phyloP scores from a whole-genome alignment of 2,888 invertebrate species.

The Leptarthrus brevirostris region DNA sequence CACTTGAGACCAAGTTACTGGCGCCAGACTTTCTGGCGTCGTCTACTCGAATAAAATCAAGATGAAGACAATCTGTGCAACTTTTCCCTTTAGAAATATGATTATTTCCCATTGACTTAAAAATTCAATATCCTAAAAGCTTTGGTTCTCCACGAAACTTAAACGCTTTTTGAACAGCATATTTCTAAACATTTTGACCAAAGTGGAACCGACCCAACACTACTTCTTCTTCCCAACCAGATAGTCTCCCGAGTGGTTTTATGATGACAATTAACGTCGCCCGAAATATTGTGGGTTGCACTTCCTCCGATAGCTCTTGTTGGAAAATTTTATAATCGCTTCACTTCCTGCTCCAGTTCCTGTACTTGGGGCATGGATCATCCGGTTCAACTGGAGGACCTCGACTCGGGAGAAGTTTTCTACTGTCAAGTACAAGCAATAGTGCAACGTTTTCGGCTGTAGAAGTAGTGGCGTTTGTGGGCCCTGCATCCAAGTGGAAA shows the following conservation, averaged over 20 bases:
- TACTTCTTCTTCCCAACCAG: background rate
- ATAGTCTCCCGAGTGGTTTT: slow-evolving; percentile 4
- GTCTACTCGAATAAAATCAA: slow-evolving; percentile 7
- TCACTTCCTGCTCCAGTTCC: slow-evolving; percentile 16
- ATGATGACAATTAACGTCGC: slow-evolving; percentile 43
- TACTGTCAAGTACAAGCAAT: slow-evolving; percentile 37
- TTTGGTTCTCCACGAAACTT: background rate
- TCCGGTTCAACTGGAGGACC: slow-evolving; percentile 21
- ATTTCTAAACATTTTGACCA: slow-evolving; percentile 38
- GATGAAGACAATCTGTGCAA: slow-evolving; percentile 31
- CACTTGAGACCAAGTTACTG: background rate
- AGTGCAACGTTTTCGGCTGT: slow-evolving; percentile 25
- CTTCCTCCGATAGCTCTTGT: slow-evolving; percentile 21
- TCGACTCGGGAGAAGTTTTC: slow-evolving; percentile 14
- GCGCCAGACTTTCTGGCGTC: slow-evolving; percentile 42
- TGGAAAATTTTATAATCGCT: slow-evolving; percentile 44
- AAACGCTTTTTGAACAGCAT: background rate
- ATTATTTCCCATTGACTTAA: slow-evolving; percentile 25
- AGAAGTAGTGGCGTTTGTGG: slow-evolving; percentile 18
- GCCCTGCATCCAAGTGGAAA: slow-evolving; percentile 41
- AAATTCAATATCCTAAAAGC: slow-evolving; percentile 45
- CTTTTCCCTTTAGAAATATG: slow-evolving; percentile 19
- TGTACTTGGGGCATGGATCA: slow-evolving; percentile 23
- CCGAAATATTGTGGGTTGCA: slow-evolving; percentile 42
- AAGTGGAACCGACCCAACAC: background rate